Conservation (phyloP, 2,888 invertebrate species). For the Agapostemon virescens region DNA sequence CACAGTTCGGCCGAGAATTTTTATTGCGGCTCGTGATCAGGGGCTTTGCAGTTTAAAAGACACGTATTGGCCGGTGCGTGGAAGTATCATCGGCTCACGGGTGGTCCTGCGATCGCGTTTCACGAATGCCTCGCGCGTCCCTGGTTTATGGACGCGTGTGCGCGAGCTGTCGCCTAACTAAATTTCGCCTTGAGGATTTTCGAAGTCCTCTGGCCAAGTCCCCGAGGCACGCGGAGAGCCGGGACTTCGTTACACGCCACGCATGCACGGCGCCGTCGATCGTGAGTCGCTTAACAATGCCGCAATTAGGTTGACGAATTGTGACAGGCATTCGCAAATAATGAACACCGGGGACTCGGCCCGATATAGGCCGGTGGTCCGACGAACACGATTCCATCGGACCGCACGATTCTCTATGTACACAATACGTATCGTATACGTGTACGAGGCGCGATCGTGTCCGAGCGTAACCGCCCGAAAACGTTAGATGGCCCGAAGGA, state of each 20-base stretch:
- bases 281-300: conserved; percentile 72
- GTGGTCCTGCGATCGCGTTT: conserved; percentile 72
- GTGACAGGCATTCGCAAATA: conserved; percentile 62
- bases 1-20: conserved; percentile 45
- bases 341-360: conserved; percentile 40
- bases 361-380: conserved; percentile 14
- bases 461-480: not conserved
- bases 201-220: conserved; percentile 54
- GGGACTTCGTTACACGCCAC: conserved; percentile 52
- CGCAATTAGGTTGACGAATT: conserved; percentile 64
- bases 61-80: conserved; percentile 23
- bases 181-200: conserved; percentile 72
- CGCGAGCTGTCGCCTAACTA: conserved; percentile 74
- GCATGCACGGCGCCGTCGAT: conserved; percentile 58
- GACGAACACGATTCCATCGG: not conserved
- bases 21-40: conserved; percentile 62
- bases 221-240: conserved; percentile 32
- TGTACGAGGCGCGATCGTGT: not conserved
- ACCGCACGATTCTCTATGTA: not conserved
- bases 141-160: conserved; percentile 77
- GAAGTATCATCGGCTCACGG: conserved; percentile 61
- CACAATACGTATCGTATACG: not conserved
- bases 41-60: conserved; percentile 44
- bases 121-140: conserved; percentile 76
- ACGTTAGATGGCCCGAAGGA: conserved; percentile 32